These are phyloP conservation scores for Cerastoderma edule DNA, from an alignment of 2,888 invertebrate genomes.

Conservation along the genomic window DNA sequence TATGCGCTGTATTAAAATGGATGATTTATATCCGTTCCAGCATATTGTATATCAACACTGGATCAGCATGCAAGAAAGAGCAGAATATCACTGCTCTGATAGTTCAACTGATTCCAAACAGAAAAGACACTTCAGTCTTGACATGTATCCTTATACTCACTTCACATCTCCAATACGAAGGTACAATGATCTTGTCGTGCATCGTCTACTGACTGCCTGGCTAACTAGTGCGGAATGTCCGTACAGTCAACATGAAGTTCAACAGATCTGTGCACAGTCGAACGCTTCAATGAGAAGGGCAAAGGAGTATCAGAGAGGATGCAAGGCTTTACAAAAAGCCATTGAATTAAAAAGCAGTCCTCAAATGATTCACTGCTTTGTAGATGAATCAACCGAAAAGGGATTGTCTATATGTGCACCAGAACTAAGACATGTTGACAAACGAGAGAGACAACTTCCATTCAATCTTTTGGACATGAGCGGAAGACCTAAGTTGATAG, in stretches of 20 bases:
- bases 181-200: conserved; percentile 58
- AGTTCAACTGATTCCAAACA: conserved; percentile 38
- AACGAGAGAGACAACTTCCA: conserved; percentile 47
- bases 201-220: conserved; percentile 64
- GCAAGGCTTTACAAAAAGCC: conserved; percentile 53
- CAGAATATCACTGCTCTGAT: conserved; percentile 59
- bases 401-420: conserved; percentile 59
- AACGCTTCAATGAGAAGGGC: conserved; percentile 59
- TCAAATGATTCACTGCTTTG: conserved; percentile 49
- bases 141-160: conserved; percentile 61
- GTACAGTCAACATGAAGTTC: conserved; percentile 59
- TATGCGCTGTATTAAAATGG: conserved; percentile 45
- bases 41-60: conserved; percentile 58
- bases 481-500: conserved; percentile 51
- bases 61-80: conserved; percentile 60
- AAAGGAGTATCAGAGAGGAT: conserved; percentile 61
- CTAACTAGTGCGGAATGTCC: conserved; percentile 44
- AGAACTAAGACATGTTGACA: conserved; percentile 48
- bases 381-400: conserved; percentile 57
- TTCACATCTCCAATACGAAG: conserved; percentile 66
- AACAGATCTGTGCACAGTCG: conserved; percentile 58
- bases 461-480: conserved; percentile 60
- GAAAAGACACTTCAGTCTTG: conserved; percentile 61
- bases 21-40: conserved; percentile 57
- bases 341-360: conserved; percentile 54